phyloP scores from a whole-genome alignment of 2,888 invertebrate species.

The Coremacera marginata region DNA sequence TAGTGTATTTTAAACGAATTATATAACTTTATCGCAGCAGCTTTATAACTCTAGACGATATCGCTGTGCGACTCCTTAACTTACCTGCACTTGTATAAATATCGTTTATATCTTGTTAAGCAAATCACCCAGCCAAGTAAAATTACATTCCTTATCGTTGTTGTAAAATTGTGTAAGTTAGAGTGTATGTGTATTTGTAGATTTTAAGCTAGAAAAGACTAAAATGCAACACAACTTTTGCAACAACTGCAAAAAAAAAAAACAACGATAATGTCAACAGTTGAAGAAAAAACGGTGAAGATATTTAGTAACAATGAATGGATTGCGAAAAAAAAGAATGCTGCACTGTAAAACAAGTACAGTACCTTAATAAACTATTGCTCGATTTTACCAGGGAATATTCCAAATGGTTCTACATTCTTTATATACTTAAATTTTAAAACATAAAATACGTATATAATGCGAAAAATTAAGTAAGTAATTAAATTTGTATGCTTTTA shows the following conservation, averaged over 20 bases:
- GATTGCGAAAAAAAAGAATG: neutral
- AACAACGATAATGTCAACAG: neutral
- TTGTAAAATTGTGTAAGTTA: neutral
- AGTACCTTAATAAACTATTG: neutral
- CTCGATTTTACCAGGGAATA: no score
- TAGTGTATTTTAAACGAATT: no score
- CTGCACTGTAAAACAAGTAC: neutral
- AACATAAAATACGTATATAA: no score
- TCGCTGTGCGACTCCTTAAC: neutral
- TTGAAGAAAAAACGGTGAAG: neutral
- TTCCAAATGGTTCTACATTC: no score
- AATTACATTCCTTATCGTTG: conserved; percentile 33
- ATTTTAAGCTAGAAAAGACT: neutral
- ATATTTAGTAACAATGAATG: neutral
- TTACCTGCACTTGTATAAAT: conserved; percentile 33
- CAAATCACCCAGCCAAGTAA: conserved; percentile 26
- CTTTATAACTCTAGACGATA: no score
- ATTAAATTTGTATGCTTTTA: no score
- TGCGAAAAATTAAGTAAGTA: no score
- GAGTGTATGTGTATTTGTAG: neutral
- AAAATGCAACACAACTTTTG: conserved; percentile 20
- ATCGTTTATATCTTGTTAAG: conserved; percentile 35
- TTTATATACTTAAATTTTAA: no score
- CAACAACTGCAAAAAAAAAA: conserved; percentile 15
- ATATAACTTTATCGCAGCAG: no score